These are phyloP conservation scores for Cladopsammia gracilis DNA, from an alignment of 64 coral and sea anemone species.

Conservation along the genomic window DNA sequence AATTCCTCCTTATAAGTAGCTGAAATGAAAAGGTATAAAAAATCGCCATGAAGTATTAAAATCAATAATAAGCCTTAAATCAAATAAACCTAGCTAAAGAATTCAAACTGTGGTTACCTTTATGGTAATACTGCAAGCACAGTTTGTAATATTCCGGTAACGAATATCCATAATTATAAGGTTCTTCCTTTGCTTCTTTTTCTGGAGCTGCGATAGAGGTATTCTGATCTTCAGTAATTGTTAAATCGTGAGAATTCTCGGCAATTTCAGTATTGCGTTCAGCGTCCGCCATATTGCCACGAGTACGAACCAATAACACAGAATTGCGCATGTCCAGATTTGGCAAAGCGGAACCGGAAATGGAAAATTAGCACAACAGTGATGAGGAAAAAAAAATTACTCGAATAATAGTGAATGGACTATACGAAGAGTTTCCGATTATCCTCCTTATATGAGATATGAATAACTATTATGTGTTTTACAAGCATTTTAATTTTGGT, in stretches of 20 bases:
- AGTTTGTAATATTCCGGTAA: constrained; percentile 94
- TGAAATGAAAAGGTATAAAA: too few species aligned
- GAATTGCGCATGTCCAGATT: constrained; percentile 14
- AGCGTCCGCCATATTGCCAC: constrained; percentile 96
- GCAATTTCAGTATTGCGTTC: constrained; percentile 47
- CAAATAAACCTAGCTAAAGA: not conserved
- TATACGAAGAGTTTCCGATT: too few species aligned
- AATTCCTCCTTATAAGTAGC: too few species aligned
- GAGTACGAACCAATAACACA: constrained; percentile 63
- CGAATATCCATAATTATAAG: constrained; percentile 93
- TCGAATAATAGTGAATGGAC: too few species aligned
- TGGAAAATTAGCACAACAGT: too few species aligned
- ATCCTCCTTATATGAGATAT: too few species aligned
- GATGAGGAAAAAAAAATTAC: too few species aligned
- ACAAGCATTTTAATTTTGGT: too few species aligned
- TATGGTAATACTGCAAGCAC: constrained; percentile 95
- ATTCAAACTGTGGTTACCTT: constrained; percentile 72
- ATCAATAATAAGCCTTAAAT: too few species aligned
- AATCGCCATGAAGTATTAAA: too few species aligned
- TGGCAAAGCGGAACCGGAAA: not conserved
- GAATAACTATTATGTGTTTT: too few species aligned
- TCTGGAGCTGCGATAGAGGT: constrained; percentile 1
- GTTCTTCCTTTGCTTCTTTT: constrained; percentile 33
- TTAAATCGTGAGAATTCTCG: constrained; percentile 85
- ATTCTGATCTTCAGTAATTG: constrained; percentile 88